These are phyloP conservation scores for Drosophila albomicans DNA, from an alignment of 1,140 invertebrate species.

Conservation along the genomic window DNA sequence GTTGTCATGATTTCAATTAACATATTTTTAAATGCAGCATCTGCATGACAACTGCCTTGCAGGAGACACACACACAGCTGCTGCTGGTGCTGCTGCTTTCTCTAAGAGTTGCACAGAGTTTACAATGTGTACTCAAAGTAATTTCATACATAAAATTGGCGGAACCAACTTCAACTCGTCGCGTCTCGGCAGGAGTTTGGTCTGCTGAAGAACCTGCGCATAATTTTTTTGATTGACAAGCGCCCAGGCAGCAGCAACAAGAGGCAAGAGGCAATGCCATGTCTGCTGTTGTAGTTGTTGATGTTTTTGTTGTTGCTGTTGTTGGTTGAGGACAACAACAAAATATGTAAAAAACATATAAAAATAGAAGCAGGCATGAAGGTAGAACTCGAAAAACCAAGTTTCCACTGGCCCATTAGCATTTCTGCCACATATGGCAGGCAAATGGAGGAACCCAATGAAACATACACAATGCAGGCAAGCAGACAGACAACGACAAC, in stretches of 20 bases:
- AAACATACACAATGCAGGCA: conserved; percentile 16
- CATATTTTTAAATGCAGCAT: conserved; percentile 28
- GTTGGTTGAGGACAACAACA: conserved; percentile 31
- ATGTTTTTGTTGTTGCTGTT: conserved; percentile 1
- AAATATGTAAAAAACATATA: conserved; percentile 48
- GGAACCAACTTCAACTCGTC: conserved; percentile 25
- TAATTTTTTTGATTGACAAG: conserved; percentile 59
- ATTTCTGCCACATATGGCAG: conserved; percentile 59
- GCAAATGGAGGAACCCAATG: conserved; percentile 49
- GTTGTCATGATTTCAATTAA: conserved; percentile 28
- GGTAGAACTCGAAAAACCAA: conserved; percentile 47
- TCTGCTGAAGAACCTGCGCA: conserved; percentile 39
- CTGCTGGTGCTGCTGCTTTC: not conserved
- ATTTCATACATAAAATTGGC: conserved; percentile 48
- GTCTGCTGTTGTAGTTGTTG: conserved; percentile 9
- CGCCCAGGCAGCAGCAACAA: conserved; percentile 25
- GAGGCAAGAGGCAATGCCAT: conserved; percentile 5
- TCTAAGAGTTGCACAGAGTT: conserved; percentile 10
- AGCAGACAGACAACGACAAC: conserved; percentile 4
- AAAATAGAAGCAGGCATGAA: conserved; percentile 48
- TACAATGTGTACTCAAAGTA: conserved; percentile 29
- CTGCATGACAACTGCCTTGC: conserved; percentile 9
- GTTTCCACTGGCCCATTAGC: conserved; percentile 54
- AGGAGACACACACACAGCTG: conserved; percentile 6
- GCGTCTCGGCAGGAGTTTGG: conserved; percentile 34